phyloP scores from a whole-genome alignment of 2,797 vertebrate species.

The Gobionotothen gibberifrons region DNA sequence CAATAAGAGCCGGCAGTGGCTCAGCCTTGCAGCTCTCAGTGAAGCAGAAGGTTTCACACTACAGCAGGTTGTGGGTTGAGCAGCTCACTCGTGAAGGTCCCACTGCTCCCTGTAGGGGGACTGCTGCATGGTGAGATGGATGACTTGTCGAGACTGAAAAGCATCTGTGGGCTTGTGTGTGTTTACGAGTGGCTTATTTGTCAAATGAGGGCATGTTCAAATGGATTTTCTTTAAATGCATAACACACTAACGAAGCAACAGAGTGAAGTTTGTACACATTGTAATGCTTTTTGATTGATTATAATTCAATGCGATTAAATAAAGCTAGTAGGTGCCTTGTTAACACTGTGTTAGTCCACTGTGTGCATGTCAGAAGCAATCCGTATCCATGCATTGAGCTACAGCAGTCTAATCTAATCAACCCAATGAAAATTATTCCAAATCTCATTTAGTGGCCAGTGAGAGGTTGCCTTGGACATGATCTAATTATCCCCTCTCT shows the following conservation, averaged over 20 bases:
- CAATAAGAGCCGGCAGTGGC: background rate
- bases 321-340: slow-evolving; percentile 24
- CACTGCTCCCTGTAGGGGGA: slow-evolving; percentile 55
- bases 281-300: slow-evolving; percentile 25
- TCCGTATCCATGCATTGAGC: slow-evolving; percentile 59
- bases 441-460: slow-evolving; percentile 83
- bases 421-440: slow-evolving; percentile 75
- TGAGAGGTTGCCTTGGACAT: slow-evolving; percentile 77
- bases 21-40: slow-evolving; percentile 20
- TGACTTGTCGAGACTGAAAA: slow-evolving; percentile 44
- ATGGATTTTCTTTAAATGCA: background rate
- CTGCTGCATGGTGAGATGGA: slow-evolving; percentile 46
- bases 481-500: slow-evolving; percentile 81
- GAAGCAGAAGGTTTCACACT: slow-evolving; percentile 54
- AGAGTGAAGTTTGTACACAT: slow-evolving; percentile 10
- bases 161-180: slow-evolving; percentile 36
- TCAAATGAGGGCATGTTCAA: slow-evolving; percentile 15
- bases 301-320: slow-evolving; percentile 10
- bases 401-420: slow-evolving; percentile 80
- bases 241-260: background rate
- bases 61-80: slow-evolving; percentile 67
- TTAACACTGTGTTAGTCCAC: slow-evolving; percentile 46
- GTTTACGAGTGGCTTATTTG: slow-evolving; percentile 16
- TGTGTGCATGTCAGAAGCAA: slow-evolving; percentile 51
- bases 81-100: slow-evolving; percentile 50